Conservation (phyloP, 30 jellyfish, hydroid and myxozoan genomes). For the Thelohanellus kitauei region DNA sequence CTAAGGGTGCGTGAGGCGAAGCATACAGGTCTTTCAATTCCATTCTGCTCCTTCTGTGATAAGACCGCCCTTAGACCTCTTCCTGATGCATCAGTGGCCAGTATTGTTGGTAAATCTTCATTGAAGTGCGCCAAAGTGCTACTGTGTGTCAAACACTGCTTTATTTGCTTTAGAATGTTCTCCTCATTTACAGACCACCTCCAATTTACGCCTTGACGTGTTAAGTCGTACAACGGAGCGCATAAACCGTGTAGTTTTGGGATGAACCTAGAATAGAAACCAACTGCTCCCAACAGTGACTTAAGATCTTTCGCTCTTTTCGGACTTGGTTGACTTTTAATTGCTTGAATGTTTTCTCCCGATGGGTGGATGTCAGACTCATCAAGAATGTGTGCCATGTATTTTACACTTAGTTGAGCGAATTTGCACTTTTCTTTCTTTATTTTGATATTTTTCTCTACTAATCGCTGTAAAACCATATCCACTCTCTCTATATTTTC, state of each 20-base stretch:
- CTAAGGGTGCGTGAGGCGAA: conserved; percentile 7
- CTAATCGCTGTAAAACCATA: neutral
- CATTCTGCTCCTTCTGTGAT: conserved; percentile 10
- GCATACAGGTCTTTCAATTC: conserved; percentile 1
- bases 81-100: conserved; percentile 18
- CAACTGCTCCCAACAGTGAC: no score
- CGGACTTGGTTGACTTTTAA: conserved; percentile 4
- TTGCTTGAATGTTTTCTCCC: conserved; percentile 8
- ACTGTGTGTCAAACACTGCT: neutral
- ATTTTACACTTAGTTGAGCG: no score
- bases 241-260: no score
- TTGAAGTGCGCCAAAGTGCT: conserved; percentile 7
- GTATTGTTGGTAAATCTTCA: conserved; percentile 6
- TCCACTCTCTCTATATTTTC: conserved; percentile 1
- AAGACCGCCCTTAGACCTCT: conserved; percentile 21
- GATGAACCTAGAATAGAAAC: no score
- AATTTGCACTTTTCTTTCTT: conserved; percentile 8
- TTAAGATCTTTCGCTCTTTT: no score
- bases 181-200: no score
- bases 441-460: neutral
- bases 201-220: no score
- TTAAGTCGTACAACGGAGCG: no score
- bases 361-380: no score
- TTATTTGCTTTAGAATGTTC: no score
- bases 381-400: no score